These are phyloP conservation scores for Lacerta agilis DNA, from an alignment of 2,797 vertebrate species.

Conservation along the genomic window DNA sequence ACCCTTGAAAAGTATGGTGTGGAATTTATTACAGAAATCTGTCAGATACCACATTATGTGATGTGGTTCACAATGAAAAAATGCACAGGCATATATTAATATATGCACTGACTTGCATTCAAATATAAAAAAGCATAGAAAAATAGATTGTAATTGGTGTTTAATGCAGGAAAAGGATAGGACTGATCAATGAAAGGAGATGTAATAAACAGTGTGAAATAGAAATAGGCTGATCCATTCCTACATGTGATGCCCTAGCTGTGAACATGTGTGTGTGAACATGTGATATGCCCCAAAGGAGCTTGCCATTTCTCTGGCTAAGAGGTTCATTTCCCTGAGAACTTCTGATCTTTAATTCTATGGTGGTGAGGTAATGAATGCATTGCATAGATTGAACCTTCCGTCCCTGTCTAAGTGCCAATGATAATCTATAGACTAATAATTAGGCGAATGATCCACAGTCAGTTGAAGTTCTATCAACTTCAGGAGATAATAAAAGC, in stretches of 20 bases:
- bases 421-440: not conserved
- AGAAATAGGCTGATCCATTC: too few relatives aligned
- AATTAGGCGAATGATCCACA: not conserved
- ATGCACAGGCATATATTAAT: too few relatives aligned
- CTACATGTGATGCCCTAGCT: not conserved
- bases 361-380: not conserved
- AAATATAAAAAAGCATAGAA: too few relatives aligned
- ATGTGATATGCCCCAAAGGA: not conserved
- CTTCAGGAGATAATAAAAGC: not conserved
- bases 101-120: too few relatives aligned
- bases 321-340: not conserved
- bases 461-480: constrained; percentile 4
- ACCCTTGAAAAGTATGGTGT: too few relatives aligned
- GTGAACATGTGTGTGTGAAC: not conserved
- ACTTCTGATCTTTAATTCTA: not conserved
- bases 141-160: too few relatives aligned
- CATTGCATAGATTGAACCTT: not conserved
- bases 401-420: not conserved
- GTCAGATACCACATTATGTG: too few relatives aligned
- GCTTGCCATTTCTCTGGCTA: not conserved
- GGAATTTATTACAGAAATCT: too few relatives aligned
- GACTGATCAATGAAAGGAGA: too few relatives aligned
- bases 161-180: too few relatives aligned
- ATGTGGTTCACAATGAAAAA: too few relatives aligned
- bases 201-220: not conserved